Conservation (phyloP, 2,797 vertebrate species). For the Helarctos malayanus region DNA sequence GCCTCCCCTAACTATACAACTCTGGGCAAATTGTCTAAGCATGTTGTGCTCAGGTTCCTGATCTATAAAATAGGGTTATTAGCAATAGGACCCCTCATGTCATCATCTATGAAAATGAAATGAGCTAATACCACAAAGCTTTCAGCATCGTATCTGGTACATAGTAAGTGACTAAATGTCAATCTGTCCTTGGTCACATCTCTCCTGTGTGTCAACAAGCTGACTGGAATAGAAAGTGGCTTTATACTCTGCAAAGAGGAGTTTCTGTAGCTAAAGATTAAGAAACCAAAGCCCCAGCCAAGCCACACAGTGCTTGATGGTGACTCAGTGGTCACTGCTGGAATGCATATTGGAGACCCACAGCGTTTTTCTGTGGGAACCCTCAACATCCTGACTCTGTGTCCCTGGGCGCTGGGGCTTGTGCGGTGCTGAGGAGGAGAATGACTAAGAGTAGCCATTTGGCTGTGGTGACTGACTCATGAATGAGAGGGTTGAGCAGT, state of each 20-base stretch:
- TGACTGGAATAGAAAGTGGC: not conserved
- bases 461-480: slow-evolving; percentile 75
- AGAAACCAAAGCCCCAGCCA: slow-evolving; percentile 35
- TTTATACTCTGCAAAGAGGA: slow-evolving; percentile 12
- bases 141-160: not conserved
- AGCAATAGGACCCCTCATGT: not conserved
- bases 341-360: not conserved
- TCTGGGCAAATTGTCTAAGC: not conserved
- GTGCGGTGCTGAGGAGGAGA: not conserved
- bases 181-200: not conserved
- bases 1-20: not conserved
- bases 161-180: not conserved
- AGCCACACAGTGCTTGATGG: slow-evolving; percentile 18
- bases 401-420: not conserved
- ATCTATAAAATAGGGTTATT: not conserved
- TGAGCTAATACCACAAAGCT: not conserved
- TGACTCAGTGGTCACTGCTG: slow-evolving; percentile 24
- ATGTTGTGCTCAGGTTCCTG: not conserved
- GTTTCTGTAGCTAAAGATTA: slow-evolving; percentile 19
- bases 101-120: not conserved
- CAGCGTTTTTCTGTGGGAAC: slow-evolving; percentile 65
- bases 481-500: not conserved
- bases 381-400: not conserved
- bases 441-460: slow-evolving; percentile 61
- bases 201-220: not conserved